A percentile compares a stretch with the other conserved stretches of the same genome.
Evolutionary conservation across 2,888 invertebrate species (phyloP).

Genomic region (Chrysina gloriosa): DNA sequence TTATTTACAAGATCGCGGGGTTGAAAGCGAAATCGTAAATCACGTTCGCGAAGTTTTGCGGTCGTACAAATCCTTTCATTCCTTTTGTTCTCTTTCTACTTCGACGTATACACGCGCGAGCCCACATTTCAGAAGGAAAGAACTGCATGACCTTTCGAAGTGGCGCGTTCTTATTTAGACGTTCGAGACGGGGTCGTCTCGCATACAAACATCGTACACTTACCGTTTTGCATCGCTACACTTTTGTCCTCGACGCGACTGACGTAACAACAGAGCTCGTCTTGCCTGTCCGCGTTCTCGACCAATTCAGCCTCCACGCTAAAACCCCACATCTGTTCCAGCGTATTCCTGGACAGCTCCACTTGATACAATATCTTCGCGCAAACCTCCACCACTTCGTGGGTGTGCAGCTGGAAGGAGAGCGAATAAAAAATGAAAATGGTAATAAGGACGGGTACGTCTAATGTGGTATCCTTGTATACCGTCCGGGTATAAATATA

Average conservation of each 20-base stretch:
- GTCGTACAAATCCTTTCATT: no score
- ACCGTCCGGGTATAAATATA: no score
- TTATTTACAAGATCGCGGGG: no score
- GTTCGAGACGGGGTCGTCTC: background rate
- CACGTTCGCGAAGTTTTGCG: no score
- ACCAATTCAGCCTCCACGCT: conserved; percentile 97
- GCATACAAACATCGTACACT: conserved; percentile 54
- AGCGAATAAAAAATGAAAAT: background rate
- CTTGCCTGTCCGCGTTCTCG: conserved; percentile 95
- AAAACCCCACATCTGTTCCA: conserved; percentile 98
- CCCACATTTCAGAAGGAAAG: no score
- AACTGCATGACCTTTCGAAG: no score
- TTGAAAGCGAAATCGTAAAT: no score
- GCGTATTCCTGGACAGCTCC: conserved; percentile 87
- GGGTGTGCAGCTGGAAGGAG: conserved; percentile 81
- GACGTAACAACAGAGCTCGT: conserved; percentile 97
- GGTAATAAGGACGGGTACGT: background rate
- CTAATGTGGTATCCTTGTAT: background rate
- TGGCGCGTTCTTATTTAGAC: background rate
- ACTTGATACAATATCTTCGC: conserved; percentile 97
- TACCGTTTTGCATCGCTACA: conserved; percentile 96
- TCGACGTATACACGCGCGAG: no score
- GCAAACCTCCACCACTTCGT: conserved; percentile 95
- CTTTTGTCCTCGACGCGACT: conserved; percentile 96
- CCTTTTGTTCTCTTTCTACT: no score